Percentiles rank a stretch among this genome's conserved stretches.
phyloP scores from a whole-genome alignment of 2,113 vertebrate genomes.

The Cisticola juncidis region DNA sequence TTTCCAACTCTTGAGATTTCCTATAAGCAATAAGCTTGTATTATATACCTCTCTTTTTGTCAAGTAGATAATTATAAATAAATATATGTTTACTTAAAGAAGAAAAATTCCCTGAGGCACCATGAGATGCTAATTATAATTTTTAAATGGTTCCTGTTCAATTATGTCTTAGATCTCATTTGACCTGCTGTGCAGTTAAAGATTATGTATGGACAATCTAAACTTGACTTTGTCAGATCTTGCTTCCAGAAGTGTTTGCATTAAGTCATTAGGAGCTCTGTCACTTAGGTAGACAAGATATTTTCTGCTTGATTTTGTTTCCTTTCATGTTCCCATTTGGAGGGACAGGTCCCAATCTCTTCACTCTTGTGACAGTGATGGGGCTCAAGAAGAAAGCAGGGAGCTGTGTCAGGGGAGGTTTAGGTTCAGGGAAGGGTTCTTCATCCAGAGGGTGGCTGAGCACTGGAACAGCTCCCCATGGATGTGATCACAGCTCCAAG shows the following conservation, averaged over 20 bases:
- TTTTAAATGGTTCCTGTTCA: not conserved
- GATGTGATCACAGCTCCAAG: not conserved
- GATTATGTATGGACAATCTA: not conserved
- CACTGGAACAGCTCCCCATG: not conserved
- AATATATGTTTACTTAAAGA: not conserved
- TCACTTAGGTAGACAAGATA: not conserved
- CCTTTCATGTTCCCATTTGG: not conserved
- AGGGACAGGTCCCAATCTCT: not conserved
- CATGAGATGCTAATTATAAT: not conserved
- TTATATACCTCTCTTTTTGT: not conserved
- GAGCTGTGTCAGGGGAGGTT: not conserved
- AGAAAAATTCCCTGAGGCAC: not conserved
- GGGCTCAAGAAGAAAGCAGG: fast-evolving
- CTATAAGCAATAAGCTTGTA: not conserved
- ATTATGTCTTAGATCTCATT: not conserved
- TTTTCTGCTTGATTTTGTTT: not conserved
- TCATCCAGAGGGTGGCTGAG: not conserved
- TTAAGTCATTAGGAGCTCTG: not conserved
- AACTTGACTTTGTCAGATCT: not conserved
- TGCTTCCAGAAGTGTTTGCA: not conserved
- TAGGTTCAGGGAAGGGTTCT: not conserved
- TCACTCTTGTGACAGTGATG: not conserved
- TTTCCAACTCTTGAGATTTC: not conserved
- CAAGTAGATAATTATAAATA: not conserved
- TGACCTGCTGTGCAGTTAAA: not conserved